Evolutionary conservation across 2,113 vertebrate genomes (phyloP).

Genomic region (Gallinago jamesoni): DNA sequence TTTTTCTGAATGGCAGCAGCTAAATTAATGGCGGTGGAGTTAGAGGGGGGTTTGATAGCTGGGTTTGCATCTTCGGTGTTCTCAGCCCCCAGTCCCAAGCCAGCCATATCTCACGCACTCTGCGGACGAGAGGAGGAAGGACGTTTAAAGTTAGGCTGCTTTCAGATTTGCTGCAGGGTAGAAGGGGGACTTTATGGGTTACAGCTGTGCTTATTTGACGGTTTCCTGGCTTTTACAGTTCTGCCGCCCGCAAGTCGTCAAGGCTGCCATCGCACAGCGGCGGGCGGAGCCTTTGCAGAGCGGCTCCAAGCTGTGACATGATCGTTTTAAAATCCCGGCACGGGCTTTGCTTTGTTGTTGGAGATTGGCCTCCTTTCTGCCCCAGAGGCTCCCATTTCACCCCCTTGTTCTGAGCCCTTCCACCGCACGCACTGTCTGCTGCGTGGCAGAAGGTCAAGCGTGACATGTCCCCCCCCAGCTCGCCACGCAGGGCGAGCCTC

Average conservation of each 20-base stretch:
- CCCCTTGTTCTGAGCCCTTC: background rate
- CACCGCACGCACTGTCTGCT: fast-evolving
- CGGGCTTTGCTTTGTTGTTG: background rate
- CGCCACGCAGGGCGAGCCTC: background rate
- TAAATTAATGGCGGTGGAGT: background rate
- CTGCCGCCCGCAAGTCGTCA: background rate
- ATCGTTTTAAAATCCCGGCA: background rate
- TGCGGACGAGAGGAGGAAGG: background rate
- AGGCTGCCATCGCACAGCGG: background rate
- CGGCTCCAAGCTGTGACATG: background rate
- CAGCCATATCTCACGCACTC: background rate
- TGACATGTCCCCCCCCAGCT: background rate
- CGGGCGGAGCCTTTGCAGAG: background rate
- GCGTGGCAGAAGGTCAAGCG: fast-evolving
- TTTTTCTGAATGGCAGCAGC: background rate
- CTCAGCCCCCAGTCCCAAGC: background rate
- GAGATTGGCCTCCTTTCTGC: background rate
- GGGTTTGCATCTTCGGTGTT: background rate
- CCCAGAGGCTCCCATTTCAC: background rate
- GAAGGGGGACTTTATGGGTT: slow-evolving; percentile 52
- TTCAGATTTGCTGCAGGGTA: slow-evolving; percentile 39
- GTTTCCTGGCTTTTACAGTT: slow-evolving; percentile 60
- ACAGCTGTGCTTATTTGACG: slow-evolving; percentile 71
- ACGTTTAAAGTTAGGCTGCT: background rate
- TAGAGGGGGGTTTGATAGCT: background rate